Evolutionary conservation across 92 coral and sea anemone genomes (phyloP), one percentile per base, ranked within the genome.

Genomic region (Parazoanthus darwini): DNA sequence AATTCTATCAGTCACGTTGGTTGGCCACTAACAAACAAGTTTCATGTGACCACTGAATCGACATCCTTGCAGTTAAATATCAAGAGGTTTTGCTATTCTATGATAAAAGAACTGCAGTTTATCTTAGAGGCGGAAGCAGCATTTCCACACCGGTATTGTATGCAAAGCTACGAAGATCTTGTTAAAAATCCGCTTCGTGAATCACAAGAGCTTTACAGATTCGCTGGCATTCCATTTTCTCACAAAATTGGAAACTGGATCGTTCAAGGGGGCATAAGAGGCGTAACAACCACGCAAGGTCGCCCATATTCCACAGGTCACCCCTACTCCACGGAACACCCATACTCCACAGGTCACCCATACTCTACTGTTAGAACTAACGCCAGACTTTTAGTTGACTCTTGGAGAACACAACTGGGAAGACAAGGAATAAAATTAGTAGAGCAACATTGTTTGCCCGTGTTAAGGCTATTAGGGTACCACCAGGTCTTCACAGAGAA

Each of bases 1-100:
- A 92, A 95, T 4, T 96, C 98, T 9, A 86, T 95, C 86, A 89
- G 87, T 65, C 92, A 93, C 7, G 94, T 96, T 2, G 98, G 98
- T 7, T 96, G 98, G 16, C 56, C 70, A 6, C 48, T 75, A 22
- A 63, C 88, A 25, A 87, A 86, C 10, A 74, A 43, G n/a, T 59
- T 70, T 35, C 77, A 68, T n/a, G 23, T 59, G 8, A 42, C 3
- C 13, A 67, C 86, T 43, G 44, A 82, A 66, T 54, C 88, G 23
- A 46, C 80, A n/a, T 73, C 51, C 11, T 91, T 91, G 44, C 50
- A 82, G 63, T 16, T 75, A 10, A 92, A 91, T 18, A 90, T 91
- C 48, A 93, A 88, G 56, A 94, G 79, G 35, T 91, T 95, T 82
- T 96, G 98, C 75, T 18, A 63, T 3, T 86, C 91, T 29, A 89